A percentile compares a stretch with the other conserved stretches of the same genome.
phyloP scores from a whole-genome alignment of 2,797 vertebrate species.

The Crypturellus tataupa region DNA sequence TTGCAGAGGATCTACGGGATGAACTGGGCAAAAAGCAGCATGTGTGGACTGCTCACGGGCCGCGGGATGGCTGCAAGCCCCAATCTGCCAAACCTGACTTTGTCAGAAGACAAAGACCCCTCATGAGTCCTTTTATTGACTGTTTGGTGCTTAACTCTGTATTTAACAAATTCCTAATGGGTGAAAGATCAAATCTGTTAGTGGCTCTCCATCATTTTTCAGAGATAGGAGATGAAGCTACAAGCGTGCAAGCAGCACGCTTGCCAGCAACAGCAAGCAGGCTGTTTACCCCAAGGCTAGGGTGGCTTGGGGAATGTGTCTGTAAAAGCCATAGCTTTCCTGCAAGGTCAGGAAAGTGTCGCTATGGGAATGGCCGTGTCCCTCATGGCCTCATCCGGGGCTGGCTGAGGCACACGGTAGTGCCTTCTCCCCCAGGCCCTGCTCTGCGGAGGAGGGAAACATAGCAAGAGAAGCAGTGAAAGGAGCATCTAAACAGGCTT shows the following conservation, averaged over 20 bases:
- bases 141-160: rapidly evolving
- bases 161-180: background rate
- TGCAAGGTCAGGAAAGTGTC: background rate
- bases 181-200: background rate
- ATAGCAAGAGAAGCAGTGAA: background rate
- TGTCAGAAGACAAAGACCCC: background rate
- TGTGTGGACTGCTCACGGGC: rapidly evolving
- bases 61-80: background rate
- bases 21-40: background rate
- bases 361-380: background rate
- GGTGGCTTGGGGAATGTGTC: background rate
- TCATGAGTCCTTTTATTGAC: background rate
- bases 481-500: background rate
- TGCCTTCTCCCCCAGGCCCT: background rate
- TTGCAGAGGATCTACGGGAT: background rate
- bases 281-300: too few species aligned
- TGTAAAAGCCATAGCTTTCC: background rate
- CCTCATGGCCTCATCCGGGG: background rate
- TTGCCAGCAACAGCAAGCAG: too few species aligned
- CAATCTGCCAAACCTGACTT: background rate
- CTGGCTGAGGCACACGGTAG: too few species aligned
- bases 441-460: background rate
- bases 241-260: background rate
- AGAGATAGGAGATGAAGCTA: background rate
- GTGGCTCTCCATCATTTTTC: background rate